Evolutionary conservation across 2,797 vertebrate genomes (phyloP), one percentile per base, ranked within the genome.

Genomic region (Synanceia verrucosa): DNA sequence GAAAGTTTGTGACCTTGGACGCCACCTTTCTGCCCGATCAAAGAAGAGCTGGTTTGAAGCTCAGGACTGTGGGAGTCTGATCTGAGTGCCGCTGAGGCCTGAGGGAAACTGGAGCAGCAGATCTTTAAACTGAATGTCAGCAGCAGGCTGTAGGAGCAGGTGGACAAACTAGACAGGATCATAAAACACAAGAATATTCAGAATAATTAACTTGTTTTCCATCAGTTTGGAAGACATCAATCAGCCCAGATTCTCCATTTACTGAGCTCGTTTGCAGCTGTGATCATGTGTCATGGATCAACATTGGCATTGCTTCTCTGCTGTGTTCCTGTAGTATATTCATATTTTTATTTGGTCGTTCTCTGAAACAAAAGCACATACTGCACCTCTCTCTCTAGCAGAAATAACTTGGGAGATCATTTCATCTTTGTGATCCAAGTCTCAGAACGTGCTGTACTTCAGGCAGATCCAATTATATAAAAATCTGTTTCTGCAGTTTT

Each of bases 71-170:
- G 37, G 21, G 8, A 58, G 66, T 41, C 51, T 66, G 71, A 78
- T 64, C 77, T 24, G 51, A 69, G 65, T 52, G 43, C 75, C 61
- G 69, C 81, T 50, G 78, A 69, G 55, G 43, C 16, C 61, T 1
- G 9, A 28, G 51, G 0, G 31, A 59, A 78, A 79, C 5, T 55
- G 61, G 53, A 65, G 63, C 65, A 56, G 52, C 33, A 31, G 31
- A 46, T 55, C 36, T 55, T 48, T 62, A 28, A 58, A 59, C 3
- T 29, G 31, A 62, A 6, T 1, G 6, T 34, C 57, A 26, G 50
- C 62, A 34, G 36, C 11, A 36, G 23, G 36, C 11, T 29, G 23
- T 19, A 4, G 21, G 36, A n/a, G 6, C 41, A 65, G 61, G 26
- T 60, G 60, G 51, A 52, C 3, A 13, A 64, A 50, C 6, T 41